phyloP scores from a whole-genome alignment of 1,140 invertebrate genomes.

The Bombus superbus region DNA sequence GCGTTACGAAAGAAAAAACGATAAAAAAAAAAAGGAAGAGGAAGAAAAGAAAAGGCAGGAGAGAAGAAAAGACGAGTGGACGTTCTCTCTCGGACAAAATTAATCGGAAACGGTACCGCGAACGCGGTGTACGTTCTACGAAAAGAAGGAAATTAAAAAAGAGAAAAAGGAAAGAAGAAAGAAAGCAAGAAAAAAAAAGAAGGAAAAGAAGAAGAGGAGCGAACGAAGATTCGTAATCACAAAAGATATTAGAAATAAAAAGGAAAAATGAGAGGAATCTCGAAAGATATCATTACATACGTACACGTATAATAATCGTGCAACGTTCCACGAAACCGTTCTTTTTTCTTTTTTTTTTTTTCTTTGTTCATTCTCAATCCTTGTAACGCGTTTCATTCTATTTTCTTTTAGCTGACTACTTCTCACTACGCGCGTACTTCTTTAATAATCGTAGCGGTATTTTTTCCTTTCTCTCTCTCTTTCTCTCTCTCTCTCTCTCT shows the following conservation, averaged over 20 bases:
- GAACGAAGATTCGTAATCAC: conserved; percentile 9
- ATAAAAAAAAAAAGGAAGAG: too few relatives aligned
- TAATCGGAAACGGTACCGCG: neutral
- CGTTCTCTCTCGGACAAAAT: conserved; percentile 6
- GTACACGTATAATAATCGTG: conserved; percentile 11
- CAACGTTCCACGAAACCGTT: conserved; percentile 34
- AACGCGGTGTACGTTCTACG: too few relatives aligned
- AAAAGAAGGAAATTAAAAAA: neutral
- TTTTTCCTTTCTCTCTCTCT: neutral
- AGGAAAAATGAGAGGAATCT: conserved; percentile 4
- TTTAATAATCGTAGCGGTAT: conserved; percentile 6
- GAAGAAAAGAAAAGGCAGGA: too few relatives aligned
- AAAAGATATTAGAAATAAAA: neutral
- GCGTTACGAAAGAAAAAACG: neutral
- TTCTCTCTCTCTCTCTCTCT: too few relatives aligned
- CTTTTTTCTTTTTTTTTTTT: too few relatives aligned
- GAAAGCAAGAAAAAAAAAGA: neutral
- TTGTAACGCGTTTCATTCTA: conserved; percentile 13
- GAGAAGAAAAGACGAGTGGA: neutral
- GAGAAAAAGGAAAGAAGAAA: too few relatives aligned
- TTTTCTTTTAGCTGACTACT: conserved; percentile 4
- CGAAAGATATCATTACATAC: neutral
- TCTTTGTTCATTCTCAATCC: conserved; percentile 10
- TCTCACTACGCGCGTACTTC: conserved; percentile 18
- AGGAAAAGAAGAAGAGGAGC: neutral